Evolutionary conservation across 2,888 invertebrate species (phyloP), one percentile per base, ranked within the genome.

Genomic region (Phalangium opilio): DNA sequence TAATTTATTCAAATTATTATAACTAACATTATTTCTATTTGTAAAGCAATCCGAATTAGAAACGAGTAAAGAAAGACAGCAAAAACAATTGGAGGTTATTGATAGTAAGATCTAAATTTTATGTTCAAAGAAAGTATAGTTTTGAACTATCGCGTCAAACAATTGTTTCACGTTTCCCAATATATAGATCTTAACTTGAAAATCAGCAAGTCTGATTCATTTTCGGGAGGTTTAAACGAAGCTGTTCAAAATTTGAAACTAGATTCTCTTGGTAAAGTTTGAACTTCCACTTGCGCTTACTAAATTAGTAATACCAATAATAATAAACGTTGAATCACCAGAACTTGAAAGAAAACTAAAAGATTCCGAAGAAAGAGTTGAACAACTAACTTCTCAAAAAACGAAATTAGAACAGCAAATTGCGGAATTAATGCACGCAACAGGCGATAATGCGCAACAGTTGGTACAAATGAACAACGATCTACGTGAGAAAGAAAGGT

Each of bases 401-500:
- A 34, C 43, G 15, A 50, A 48, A 14, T 34, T 55, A 15, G 39
- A 57, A 39, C 40, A 48, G 7, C 45, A 51, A 10, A 34, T 44
- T 8, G 44, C 44, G 19, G 50, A 50, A 44, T 11, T 42, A 19
- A 48, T 53, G 20, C 36, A 46, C 62, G 19, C 53, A 55, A 2
- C 58, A 53, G 21, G 63, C 62, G 41, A 19, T 8, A 41, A 18
- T 19, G n/a, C 17, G n/a, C 17, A 41, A n/a, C 41, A 41, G 12
- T 7, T 15, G n/a, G 19, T n/a, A 2, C 19, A n/a, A 15, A n/a
- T 41, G 3, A 41, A 15, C 19, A 15, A 41, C 12, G 41, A 41
- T n/a, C 41, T 41, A 10, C 14, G 19, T 15, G 41, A 41, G 19
- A 41, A 41, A 41, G 18, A 41, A 15, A 19, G 41, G 41, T 41